phyloP scores from a whole-genome alignment of 1,140 invertebrate species.

The Rhopalosiphum maidis region DNA sequence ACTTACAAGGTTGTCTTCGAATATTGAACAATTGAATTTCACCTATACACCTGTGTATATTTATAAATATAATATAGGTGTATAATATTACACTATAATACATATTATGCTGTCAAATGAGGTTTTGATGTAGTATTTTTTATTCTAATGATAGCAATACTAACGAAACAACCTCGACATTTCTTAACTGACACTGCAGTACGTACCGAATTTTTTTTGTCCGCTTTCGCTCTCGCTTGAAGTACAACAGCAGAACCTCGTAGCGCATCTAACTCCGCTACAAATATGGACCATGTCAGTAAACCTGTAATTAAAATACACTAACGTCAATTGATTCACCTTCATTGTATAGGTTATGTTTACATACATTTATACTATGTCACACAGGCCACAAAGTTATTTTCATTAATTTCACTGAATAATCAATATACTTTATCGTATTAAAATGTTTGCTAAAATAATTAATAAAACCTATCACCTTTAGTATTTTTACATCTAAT shows the following conservation, averaged over 20 bases:
- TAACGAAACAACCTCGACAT: constrained; percentile 26
- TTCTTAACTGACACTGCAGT: not conserved
- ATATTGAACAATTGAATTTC: not conserved
- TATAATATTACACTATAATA: not conserved
- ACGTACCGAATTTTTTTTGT: constrained; percentile 59
- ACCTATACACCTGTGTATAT: not conserved
- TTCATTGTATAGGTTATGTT: not conserved
- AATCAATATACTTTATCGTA: not conserved
- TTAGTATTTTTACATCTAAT: too few relatives aligned
- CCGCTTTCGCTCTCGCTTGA: constrained; percentile 60
- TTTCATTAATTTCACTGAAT: not conserved
- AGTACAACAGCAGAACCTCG: constrained; percentile 60
- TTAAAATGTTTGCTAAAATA: not conserved
- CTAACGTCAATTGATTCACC: not conserved
- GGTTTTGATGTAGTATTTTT: not conserved
- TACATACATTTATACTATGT: not conserved
- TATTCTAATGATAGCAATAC: not conserved
- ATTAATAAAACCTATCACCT: not conserved
- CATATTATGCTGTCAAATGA: not conserved
- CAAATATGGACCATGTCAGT: constrained; percentile 55
- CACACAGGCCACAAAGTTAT: too few relatives aligned
- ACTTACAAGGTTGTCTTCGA: not conserved
- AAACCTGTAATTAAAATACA: constrained; percentile 54
- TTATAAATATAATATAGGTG: not conserved
- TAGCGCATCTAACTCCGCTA: constrained; percentile 56